These are phyloP conservation scores for Porphyrio hochstetteri DNA, from an alignment of 2,113 vertebrate genomes.

Conservation along the genomic window DNA sequence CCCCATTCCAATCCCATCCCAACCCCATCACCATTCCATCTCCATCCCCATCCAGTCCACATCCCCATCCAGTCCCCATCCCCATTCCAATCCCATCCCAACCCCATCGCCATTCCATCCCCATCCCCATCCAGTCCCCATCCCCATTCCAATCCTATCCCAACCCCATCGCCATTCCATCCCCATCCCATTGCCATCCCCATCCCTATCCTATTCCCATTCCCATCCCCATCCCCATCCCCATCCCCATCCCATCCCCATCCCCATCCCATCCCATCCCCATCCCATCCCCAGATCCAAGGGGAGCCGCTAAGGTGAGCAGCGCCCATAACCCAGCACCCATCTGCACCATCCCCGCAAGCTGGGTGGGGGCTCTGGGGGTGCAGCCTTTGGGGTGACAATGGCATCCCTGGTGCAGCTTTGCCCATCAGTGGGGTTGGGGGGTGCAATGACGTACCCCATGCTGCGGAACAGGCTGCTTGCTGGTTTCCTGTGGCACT, in stretches of 20 bases:
- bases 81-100: not conserved
- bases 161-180: not conserved
- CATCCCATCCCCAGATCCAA: not conserved
- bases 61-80: not conserved
- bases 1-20: not conserved
- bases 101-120: not conserved
- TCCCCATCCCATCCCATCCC: too few species aligned
- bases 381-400: not conserved
- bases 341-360: fast-evolving
- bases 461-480: fast-evolving
- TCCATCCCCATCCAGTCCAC: not conserved
- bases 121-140: not conserved
- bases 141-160: not conserved
- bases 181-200: too few species aligned
- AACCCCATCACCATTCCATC: not conserved
- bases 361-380: not conserved
- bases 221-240: too few species aligned
- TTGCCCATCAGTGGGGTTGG: not conserved
- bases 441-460: fast-evolving
- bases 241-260: not conserved
- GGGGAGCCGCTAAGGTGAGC: too few species aligned
- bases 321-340: not conserved
- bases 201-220: too few species aligned
- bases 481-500: fast-evolving
- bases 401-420: not conserved